Evolutionary conservation across 2,888 invertebrate species (phyloP), one percentile per base, ranked within the genome.

Genomic region (Caenorhabditis sp.): DNA sequence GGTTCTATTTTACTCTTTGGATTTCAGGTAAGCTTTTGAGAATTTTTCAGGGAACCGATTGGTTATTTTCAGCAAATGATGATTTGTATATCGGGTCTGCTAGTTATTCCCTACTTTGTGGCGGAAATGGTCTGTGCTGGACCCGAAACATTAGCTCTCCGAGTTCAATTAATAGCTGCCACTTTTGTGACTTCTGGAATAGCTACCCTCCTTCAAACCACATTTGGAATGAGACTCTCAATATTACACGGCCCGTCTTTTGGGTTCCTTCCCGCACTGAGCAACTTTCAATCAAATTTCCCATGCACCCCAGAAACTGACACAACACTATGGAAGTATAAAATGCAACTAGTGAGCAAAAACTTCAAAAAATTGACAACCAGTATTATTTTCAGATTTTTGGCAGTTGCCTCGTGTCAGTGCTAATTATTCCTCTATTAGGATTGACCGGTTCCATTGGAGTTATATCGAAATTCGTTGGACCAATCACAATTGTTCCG

Each of bases 171-270:
- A 54, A 85, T 85, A 49, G 76, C 85, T 1, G 81, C 84, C 8
- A 85, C 85, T 14, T 84, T 85, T 50, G 83, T 84, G 17, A 82
- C 82, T 4, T 77, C 82, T 27, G 85, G 85, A 23, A 69, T 85
- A 4, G 80, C 85, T 3, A 85, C 85, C 1, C 69, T 85, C 17
- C 60, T 85, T 1, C 85, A 85, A 70, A 84, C 83, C 5, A 85
- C 84, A 0, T 76, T 85, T 53, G 85, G 85, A 31, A 70, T 84
- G 58, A 62, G 82, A 79, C 70, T 86, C 20, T 84, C 83, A 0
- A 79, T 86, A 20, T 77, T 86, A 0, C 87, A 86, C 63, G 86
- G 86, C 3, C 84, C 86, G 8, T 82, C 84, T 14, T 87, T 86
- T 59, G 85, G 85, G 5, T 86, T 86, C 57, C 67, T 86, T 21